Evolutionary conservation across 2,888 invertebrate species (phyloP).

Genomic region (Acleris sparsana): DNA sequence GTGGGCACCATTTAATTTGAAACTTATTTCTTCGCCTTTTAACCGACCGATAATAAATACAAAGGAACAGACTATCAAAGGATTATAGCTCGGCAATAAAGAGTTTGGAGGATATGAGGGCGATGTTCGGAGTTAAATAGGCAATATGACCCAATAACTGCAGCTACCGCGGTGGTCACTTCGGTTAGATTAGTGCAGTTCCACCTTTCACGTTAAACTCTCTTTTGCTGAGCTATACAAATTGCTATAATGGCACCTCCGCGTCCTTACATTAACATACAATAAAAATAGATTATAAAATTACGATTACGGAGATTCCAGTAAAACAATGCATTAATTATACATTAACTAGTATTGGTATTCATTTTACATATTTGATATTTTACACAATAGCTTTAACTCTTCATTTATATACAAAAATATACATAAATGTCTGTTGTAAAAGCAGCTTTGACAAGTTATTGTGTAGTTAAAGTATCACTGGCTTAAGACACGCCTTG

Average conservation of each 20-base stretch:
- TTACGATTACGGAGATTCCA: slow-evolving; percentile 79
- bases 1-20: slow-evolving; percentile 7
- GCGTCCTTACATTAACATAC: slow-evolving; percentile 74
- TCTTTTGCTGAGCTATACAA: slow-evolving; percentile 59
- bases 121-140: too few species aligned
- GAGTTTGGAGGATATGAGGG: too few species aligned
- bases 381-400: slow-evolving; percentile 70
- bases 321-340: slow-evolving; percentile 68
- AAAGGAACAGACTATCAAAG: slow-evolving; percentile 42
- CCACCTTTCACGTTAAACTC: too few species aligned
- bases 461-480: slow-evolving; percentile 55
- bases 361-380: slow-evolving; percentile 64
- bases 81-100: slow-evolving; percentile 38
- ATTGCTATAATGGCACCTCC: slow-evolving; percentile 81
- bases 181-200: too few species aligned
- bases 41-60: slow-evolving; percentile 5
- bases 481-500: slow-evolving; percentile 47
- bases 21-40: background rate
- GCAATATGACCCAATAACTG: too few species aligned
- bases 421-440: slow-evolving; percentile 76
- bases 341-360: slow-evolving; percentile 64
- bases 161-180: too few species aligned
- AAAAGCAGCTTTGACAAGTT: slow-evolving; percentile 49
- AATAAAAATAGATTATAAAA: slow-evolving; percentile 74
- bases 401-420: slow-evolving; percentile 80